Conservation (phyloP, 2,113 vertebrate species). For the Paramormyrops kingsleyae region DNA sequence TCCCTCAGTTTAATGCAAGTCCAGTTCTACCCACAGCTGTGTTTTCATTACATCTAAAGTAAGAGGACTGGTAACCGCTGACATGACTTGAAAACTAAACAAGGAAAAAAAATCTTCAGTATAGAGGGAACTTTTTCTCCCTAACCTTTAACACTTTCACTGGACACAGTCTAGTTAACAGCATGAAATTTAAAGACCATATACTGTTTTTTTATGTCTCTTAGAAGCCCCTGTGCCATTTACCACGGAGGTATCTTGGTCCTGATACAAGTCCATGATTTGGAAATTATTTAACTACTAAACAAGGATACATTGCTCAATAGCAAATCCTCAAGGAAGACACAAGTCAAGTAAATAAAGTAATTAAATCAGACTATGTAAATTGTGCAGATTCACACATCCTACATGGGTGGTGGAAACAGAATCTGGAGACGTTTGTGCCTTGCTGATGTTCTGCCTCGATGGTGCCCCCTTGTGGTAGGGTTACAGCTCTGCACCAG, state of each 20-base stretch:
- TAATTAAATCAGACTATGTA: background rate
- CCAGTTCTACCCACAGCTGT: background rate
- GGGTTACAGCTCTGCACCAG: conserved; percentile 53
- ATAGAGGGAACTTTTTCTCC: background rate
- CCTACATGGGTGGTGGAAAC: background rate
- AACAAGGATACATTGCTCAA: background rate
- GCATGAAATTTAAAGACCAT: background rate
- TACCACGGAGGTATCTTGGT: background rate
- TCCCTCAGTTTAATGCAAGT: background rate
- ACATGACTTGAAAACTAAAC: background rate
- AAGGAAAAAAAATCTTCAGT: background rate
- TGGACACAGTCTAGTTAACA: background rate
- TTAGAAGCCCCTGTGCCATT: background rate
- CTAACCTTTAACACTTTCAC: background rate
- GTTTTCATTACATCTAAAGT: background rate
- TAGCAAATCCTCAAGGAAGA: background rate
- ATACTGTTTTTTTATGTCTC: background rate
- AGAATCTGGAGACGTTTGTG: background rate
- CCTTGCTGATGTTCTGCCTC: background rate
- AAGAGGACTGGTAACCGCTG: background rate
- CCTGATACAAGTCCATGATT: background rate
- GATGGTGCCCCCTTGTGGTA: background rate
- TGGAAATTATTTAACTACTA: background rate
- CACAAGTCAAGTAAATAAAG: background rate
- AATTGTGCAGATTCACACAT: background rate